A percentile compares a stretch with the other conserved stretches of the same genome.
Evolutionary conservation across 2,113 vertebrate species (phyloP).

Genomic region (Rhynchomys soricoides): DNA sequence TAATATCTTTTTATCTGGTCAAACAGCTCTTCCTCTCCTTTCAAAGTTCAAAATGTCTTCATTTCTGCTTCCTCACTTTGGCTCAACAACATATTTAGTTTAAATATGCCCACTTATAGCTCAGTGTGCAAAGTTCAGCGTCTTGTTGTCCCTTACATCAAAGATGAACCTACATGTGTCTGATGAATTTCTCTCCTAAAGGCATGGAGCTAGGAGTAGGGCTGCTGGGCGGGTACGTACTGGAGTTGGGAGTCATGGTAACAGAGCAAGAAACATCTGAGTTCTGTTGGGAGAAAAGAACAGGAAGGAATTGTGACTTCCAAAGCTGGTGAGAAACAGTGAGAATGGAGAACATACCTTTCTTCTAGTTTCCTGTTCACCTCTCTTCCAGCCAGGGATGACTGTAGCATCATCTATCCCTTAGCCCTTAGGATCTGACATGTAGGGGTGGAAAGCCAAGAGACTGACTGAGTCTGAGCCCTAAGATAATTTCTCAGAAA

Average conservation of each 20-base stretch:
- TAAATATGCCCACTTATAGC: not conserved
- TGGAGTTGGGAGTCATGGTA: not conserved
- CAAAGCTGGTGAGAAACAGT: no score
- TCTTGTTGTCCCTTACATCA: not conserved
- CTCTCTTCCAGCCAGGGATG: not conserved
- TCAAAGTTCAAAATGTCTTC: not conserved
- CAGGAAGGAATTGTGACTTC: not conserved
- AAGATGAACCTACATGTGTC: not conserved
- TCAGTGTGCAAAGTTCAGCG: not conserved
- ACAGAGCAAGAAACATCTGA: not conserved
- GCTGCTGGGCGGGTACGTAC: no score
- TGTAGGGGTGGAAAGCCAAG: not conserved
- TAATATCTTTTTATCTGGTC: not conserved
- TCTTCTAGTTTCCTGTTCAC: not conserved
- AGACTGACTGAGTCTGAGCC: not conserved
- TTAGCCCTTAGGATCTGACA: not conserved
- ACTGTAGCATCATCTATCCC: no score
- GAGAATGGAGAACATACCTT: not conserved
- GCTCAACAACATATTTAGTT: not conserved
- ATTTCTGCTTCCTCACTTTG: not conserved
- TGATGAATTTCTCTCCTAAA: not conserved
- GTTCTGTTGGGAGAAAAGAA: not conserved
- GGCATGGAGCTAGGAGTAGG: not conserved
- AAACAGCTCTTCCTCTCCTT: not conserved
- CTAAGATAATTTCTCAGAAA: constrained; percentile 22